phyloP scores from a whole-genome alignment of 2,113 vertebrate genomes.

The Solea senegalensis region DNA sequence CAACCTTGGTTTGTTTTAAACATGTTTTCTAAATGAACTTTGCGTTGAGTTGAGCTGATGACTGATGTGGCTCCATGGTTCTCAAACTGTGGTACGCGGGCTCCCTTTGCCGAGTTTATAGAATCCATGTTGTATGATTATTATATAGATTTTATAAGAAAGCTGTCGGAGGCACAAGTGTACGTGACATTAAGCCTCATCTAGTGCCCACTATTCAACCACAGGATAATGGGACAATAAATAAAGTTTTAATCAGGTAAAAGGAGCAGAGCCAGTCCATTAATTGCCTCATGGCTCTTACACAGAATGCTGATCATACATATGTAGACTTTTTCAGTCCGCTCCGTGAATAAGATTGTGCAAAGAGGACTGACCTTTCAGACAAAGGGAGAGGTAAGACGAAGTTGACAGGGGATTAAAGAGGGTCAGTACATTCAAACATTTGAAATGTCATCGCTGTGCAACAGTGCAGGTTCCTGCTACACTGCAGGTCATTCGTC shows the following conservation, averaged over 20 bases:
- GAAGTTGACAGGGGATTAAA: background rate
- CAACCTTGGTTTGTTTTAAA: no score
- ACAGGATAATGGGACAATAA: constrained; percentile 30
- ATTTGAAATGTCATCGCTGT: constrained; percentile 29
- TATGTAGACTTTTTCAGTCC: background rate
- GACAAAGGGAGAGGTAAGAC: background rate
- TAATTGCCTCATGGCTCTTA: background rate
- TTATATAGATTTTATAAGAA: no score
- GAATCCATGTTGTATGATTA: no score
- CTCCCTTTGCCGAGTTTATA: no score
- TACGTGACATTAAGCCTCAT: no score
- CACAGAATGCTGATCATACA: background rate
- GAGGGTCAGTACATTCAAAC: background rate
- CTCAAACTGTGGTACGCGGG: no score
- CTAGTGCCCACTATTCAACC: background rate
- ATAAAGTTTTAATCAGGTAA: constrained; percentile 35
- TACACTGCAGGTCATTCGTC: background rate
- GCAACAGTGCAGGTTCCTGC: background rate
- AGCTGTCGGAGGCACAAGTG: no score
- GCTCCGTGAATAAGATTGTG: background rate
- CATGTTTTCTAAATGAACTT: no score
- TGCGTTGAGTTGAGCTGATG: no score
- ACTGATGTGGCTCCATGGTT: no score
- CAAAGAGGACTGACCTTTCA: constrained; percentile 23
- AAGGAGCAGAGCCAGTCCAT: constrained; percentile 17